Percentiles rank a stretch among this genome's conserved stretches.
Evolutionary conservation across 2,797 vertebrate genomes (phyloP).

Genomic region (Valencia hispanica): DNA sequence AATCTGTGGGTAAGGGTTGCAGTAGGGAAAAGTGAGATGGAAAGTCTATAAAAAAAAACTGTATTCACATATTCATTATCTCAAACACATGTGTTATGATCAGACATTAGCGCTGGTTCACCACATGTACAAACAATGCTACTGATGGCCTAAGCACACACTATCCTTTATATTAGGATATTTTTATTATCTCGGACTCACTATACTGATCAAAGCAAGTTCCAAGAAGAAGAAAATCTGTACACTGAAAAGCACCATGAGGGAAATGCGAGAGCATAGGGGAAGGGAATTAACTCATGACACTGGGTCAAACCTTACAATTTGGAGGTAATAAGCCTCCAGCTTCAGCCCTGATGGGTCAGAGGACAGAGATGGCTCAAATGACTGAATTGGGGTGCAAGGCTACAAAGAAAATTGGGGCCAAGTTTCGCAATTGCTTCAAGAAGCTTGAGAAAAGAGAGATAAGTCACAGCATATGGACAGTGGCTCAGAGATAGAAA

Average conservation of each 20-base stretch:
- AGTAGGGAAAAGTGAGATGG: neutral
- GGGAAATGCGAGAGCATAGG: slow-evolving; percentile 46
- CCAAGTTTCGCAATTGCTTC: slow-evolving; percentile 52
- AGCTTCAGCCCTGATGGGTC: slow-evolving; percentile 55
- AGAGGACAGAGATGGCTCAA: slow-evolving; percentile 41
- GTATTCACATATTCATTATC: slow-evolving; percentile 45
- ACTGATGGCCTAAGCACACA: slow-evolving; percentile 40
- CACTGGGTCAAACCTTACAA: slow-evolving; percentile 53
- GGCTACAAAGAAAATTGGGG: slow-evolving; percentile 32
- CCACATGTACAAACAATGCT: slow-evolving; percentile 39
- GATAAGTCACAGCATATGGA: slow-evolving; percentile 50
- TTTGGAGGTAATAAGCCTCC: slow-evolving; percentile 49
- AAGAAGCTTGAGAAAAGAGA: slow-evolving; percentile 59
- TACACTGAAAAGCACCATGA: slow-evolving; percentile 33
- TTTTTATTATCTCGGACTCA: slow-evolving; percentile 57
- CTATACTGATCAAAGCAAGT: slow-evolving; percentile 58
- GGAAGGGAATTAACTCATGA: slow-evolving; percentile 48
- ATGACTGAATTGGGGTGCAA: slow-evolving; percentile 27
- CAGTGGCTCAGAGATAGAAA: slow-evolving; percentile 40
- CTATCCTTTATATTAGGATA: slow-evolving; percentile 46
- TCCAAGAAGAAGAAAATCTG: slow-evolving; percentile 39
- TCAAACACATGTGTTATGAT: slow-evolving; percentile 22
- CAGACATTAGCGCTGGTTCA: slow-evolving; percentile 45
- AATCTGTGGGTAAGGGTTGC: neutral
- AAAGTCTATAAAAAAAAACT: slow-evolving; percentile 49